Base-by-base conservation (phyloP, 2,113 vertebrate genomes). In the Zootoca vivipara region DNA sequence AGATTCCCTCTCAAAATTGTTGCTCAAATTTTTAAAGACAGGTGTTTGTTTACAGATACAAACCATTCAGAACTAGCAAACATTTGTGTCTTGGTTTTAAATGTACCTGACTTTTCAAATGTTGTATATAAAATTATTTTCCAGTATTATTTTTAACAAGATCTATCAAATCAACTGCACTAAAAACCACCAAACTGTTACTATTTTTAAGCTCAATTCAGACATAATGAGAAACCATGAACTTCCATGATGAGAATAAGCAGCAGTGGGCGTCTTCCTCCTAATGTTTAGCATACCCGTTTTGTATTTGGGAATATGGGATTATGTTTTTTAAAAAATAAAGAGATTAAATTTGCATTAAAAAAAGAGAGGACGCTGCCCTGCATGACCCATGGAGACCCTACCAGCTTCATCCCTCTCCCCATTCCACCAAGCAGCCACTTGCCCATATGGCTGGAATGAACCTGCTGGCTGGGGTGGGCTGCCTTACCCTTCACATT, bases 21-120 rank as follows among this genome's bases (percentile, higher is more conserved):
- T 90, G 24, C 87, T 83, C 84, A 90, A 40, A 87, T 94, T 69
- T 91, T 85, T 85, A 69, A 89, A 22, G 58, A 56, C 24, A 93
- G 90, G 78, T 33, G 30, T 0, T 4, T 85, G 91, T 92, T 33
- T 90, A n/a, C 83, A 84, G 62, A 12, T 73, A 33, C 5, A 75
- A 67, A 3, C 33, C 0, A 86, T 87, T 90, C 85, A 9, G 15
- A 35, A 82, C 56, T 89, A 80, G 12, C 28, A 20, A 42, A 69
- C 16, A 26, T 64, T 64, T 20, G 38, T 10, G 15, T 75, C 42
- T 52, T 62, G 18, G 69, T 70, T 58, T 91, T 69, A 9, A 80
- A 78, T 8, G 70, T 10, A 81, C 4, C 86, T 86, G 28, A 56
- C 13, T 81, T 38, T 79, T 26, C 16, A 52, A 78, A 81, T 24